phyloP scores from a whole-genome alignment of 2,113 vertebrate genomes.

The Cacatua alba region DNA sequence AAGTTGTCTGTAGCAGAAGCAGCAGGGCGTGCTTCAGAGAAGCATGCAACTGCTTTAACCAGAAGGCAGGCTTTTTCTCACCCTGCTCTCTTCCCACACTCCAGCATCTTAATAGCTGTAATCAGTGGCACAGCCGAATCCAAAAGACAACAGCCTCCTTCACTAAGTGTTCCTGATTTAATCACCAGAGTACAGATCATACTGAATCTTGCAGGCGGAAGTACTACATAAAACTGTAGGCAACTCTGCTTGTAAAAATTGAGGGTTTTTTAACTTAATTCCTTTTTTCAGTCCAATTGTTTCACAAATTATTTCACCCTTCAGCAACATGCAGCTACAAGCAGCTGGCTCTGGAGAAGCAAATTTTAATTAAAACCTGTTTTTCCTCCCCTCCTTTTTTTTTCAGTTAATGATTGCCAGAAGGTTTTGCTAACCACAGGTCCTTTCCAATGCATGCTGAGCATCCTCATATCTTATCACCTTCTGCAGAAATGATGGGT shows the following conservation, averaged over 20 bases:
- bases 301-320: not conserved
- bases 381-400: not conserved
- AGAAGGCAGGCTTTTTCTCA: not conserved
- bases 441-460: not conserved
- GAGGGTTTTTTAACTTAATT: not conserved
- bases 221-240: not conserved
- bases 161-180: not conserved
- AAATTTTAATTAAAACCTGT: slow-evolving; percentile 11
- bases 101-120: not conserved
- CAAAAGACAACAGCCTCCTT: not conserved
- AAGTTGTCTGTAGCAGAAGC: not conserved
- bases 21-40: not conserved
- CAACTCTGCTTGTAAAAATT: not conserved
- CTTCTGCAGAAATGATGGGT: not conserved
- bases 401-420: not conserved
- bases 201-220: not conserved
- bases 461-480: not conserved
- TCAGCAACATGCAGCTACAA: not conserved
- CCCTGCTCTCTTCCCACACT: not conserved
- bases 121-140: not conserved
- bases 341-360: not conserved
- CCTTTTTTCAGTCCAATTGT: not conserved
- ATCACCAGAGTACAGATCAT: not conserved
- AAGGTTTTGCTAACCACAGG: not conserved
- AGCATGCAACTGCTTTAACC: not conserved